phyloP scores from a whole-genome alignment of 2,888 invertebrate genomes.

The Stegana nigrithorax region DNA sequence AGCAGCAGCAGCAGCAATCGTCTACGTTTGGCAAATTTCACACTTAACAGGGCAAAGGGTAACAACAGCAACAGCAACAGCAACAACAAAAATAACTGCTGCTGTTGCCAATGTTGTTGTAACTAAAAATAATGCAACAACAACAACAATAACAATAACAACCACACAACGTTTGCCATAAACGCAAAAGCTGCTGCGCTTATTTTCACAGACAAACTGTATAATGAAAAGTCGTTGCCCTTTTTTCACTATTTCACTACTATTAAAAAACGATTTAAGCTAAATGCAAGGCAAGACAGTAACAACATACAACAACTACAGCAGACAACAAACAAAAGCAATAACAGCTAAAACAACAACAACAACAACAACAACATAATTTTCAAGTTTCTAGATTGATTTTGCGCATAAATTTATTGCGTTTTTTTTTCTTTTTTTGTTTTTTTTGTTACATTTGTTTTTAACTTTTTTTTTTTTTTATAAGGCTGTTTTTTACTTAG shows the following conservation, averaged over 20 bases:
- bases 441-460: no score
- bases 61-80: slow-evolving; percentile 35
- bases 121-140: background rate
- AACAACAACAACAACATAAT: slow-evolving; percentile 25
- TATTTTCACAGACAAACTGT: no score
- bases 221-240: background rate
- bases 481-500: no score
- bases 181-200: slow-evolving; percentile 19
- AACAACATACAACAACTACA: no score
- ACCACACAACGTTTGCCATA: background rate
- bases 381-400: slow-evolving; percentile 54
- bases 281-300: no score
- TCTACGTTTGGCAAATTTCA: slow-evolving; percentile 48
- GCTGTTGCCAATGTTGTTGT: no score
- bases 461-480: no score
- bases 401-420: slow-evolving; percentile 54
- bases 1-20: slow-evolving; percentile 3
- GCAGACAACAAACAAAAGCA: background rate
- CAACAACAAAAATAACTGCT: background rate
- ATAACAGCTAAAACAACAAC: background rate
- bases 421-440: slow-evolving; percentile 49
- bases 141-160: background rate
- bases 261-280: slow-evolving; percentile 48
- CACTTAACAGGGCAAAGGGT: slow-evolving; percentile 59
- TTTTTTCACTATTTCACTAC: slow-evolving; percentile 9